Evolutionary conservation across 2,113 vertebrate species (phyloP).

Genomic region (Anser cygnoides): DNA sequence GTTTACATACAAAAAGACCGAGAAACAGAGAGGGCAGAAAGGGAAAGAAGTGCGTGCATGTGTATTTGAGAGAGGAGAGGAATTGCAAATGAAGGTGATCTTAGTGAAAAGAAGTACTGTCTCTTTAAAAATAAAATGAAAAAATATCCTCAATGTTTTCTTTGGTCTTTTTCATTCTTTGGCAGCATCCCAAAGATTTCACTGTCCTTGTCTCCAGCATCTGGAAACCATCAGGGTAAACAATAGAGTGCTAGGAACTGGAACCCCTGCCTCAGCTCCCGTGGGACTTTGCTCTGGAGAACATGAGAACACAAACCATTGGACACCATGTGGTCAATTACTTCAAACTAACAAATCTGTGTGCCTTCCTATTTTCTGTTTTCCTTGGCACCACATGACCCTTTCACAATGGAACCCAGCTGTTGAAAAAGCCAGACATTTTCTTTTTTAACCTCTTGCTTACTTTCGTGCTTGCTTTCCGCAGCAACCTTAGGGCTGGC

Average conservation of each 20-base stretch:
- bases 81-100: neutral
- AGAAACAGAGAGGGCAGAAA: neutral
- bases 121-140: constrained; percentile 64
- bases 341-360: constrained; percentile 85
- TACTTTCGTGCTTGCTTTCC: constrained; percentile 41
- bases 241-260: constrained; percentile 90
- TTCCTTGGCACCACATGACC: constrained; percentile 81
- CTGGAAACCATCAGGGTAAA: constrained; percentile 96
- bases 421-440: constrained; percentile 72
- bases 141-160: constrained; percentile 75
- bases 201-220: constrained; percentile 87
- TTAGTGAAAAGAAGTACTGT: constrained; percentile 8
- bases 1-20: neutral
- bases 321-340: constrained; percentile 86
- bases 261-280: constrained; percentile 84
- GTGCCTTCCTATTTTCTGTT: constrained; percentile 84
- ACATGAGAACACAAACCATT: constrained; percentile 82
- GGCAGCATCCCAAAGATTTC: constrained; percentile 81
- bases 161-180: constrained; percentile 81
- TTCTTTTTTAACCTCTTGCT: constrained; percentile 73
- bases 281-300: constrained; percentile 83
- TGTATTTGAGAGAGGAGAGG: neutral
- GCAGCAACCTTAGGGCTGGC: neutral
- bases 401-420: constrained; percentile 78
- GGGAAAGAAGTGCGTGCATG: neutral